Percentiles rank a stretch among this genome's conserved stretches.
These are phyloP conservation scores for Sporophila hypoxantha DNA, from an alignment of 2,113 vertebrate species.

Conservation along the genomic window DNA sequence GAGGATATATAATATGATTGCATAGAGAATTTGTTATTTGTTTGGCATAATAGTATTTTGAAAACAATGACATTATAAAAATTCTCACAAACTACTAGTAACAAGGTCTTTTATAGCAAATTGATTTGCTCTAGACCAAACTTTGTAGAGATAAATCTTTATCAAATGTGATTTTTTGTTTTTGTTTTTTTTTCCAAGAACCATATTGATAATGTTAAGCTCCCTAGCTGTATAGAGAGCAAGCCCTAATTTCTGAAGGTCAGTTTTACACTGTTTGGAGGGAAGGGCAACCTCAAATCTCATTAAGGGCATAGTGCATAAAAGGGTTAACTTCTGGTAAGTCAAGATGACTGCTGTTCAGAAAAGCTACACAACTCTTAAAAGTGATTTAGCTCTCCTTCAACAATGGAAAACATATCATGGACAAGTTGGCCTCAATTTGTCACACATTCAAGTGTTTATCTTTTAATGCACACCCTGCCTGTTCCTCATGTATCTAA, in stretches of 20 bases:
- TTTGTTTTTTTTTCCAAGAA: background rate
- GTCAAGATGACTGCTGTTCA: background rate
- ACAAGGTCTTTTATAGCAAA: background rate
- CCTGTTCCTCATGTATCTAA: background rate
- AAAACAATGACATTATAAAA: background rate
- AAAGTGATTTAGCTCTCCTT: conserved; percentile 4
- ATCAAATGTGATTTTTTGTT: background rate
- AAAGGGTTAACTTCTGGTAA: background rate
- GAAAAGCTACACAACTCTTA: background rate
- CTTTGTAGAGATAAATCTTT: background rate
- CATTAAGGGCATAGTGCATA: background rate
- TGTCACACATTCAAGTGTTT: background rate
- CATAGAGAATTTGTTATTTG: background rate
- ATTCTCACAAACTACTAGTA: background rate
- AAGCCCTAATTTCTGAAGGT: background rate
- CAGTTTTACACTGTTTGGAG: background rate
- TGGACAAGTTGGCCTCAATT: conserved; percentile 5
- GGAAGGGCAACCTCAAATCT: background rate
- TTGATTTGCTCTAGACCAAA: background rate
- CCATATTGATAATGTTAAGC: background rate
- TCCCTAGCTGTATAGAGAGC: background rate
- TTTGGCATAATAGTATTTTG: background rate
- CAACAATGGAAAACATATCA: background rate
- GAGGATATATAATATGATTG: background rate
- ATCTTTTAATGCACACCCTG: background rate